A percentile compares a stretch with the other conserved stretches of the same genome.
These are phyloP conservation scores for Metallyticus violacea DNA, from an alignment of 2,888 invertebrate species.

Conservation along the genomic window DNA sequence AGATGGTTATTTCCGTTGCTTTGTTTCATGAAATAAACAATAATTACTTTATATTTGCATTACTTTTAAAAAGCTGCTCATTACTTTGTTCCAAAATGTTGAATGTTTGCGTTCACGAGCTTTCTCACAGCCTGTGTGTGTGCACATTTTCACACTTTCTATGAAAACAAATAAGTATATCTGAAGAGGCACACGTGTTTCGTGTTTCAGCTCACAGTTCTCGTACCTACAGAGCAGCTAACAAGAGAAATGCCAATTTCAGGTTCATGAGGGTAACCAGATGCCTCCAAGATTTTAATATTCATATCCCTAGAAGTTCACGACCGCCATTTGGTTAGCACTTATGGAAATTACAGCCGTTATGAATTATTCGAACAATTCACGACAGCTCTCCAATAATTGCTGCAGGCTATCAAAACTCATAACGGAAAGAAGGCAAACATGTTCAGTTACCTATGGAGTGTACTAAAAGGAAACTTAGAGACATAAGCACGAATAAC, in stretches of 20 bases:
- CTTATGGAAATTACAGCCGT: background rate
- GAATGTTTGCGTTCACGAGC: too few relatives aligned
- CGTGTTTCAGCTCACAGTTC: background rate
- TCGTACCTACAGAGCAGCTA: background rate
- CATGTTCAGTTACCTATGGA: background rate
- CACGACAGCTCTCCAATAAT: background rate
- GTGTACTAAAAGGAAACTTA: background rate
- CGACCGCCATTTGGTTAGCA: background rate
- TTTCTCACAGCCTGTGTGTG: too few relatives aligned
- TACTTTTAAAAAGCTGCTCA: too few relatives aligned
- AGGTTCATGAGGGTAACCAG: background rate
- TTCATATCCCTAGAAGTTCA: background rate
- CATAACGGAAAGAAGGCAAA: too few relatives aligned
- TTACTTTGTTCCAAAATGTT: too few relatives aligned
- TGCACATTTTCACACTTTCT: too few relatives aligned
- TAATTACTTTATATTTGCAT: too few relatives aligned
- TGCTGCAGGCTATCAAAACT: background rate
- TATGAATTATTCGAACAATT: background rate
- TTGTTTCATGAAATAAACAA: too few relatives aligned
- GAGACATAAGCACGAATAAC: too few relatives aligned
- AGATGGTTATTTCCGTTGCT: too few relatives aligned
- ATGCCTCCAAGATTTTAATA: background rate
- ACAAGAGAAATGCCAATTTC: background rate
- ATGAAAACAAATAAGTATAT: too few relatives aligned
- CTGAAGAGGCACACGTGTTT: background rate